Evolutionary conservation across 2,113 vertebrate species (phyloP).

Genomic region (Oncorhynchus gorbuscha): DNA sequence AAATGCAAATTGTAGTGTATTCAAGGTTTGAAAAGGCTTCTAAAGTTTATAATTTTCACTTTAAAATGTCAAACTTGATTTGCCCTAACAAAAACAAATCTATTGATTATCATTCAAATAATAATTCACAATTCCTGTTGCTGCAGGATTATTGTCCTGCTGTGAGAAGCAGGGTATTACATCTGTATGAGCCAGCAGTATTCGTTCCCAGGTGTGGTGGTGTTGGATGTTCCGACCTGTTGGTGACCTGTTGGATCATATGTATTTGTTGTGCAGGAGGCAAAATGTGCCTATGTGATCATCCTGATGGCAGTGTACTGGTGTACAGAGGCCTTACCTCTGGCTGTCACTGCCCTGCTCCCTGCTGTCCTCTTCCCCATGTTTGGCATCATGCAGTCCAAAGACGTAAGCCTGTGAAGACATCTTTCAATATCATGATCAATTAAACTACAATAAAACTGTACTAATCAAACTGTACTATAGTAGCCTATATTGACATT

Average conservation of each 20-base stretch:
- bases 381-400: slow-evolving; percentile 87
- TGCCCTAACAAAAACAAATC: no score
- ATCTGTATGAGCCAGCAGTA: no score
- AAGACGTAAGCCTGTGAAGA: slow-evolving; percentile 71
- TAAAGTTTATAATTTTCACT: no score
- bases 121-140: no score
- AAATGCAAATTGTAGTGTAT: no score
- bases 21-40: no score
- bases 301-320: slow-evolving; percentile 92
- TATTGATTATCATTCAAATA: no score
- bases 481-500: no score
- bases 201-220: neutral
- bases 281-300: slow-evolving; percentile 87
- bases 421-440: neutral
- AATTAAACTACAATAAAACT: neutral
- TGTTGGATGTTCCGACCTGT: neutral
- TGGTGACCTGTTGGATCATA: neutral
- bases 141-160: no score
- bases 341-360: slow-evolving; percentile 88
- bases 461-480: neutral
- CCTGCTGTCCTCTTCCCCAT: slow-evolving; percentile 90
- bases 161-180: no score
- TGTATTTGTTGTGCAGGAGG: slow-evolving; percentile 74
- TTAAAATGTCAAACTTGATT: no score
- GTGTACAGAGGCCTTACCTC: slow-evolving; percentile 92